phyloP scores from a whole-genome alignment of 2,888 invertebrate species.

The Uloborus plumipes region DNA sequence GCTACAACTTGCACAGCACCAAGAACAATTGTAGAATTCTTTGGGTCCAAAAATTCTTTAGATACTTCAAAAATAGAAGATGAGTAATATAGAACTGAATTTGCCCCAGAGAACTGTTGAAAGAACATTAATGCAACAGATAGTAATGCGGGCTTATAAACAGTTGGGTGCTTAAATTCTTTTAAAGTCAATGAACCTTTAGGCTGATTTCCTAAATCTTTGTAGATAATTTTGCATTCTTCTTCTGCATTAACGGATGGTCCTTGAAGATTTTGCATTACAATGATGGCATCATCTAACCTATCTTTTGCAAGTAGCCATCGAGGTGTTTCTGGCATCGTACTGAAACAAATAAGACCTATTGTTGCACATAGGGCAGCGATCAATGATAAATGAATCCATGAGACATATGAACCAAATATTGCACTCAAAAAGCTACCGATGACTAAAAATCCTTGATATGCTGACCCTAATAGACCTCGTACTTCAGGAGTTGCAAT shows the following conservation, averaged over 20 bases:
- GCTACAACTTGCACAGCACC: conserved; percentile 90
- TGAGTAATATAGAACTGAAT: conserved; percentile 95
- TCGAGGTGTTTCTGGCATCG: conserved; percentile 92
- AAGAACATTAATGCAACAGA: conserved; percentile 92
- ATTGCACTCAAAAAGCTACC: conserved; percentile 85
- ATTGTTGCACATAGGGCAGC: conserved; percentile 84
- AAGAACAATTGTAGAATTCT: conserved; percentile 86
- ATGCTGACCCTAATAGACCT: conserved; percentile 89
- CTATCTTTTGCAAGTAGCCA: conserved; percentile 66
- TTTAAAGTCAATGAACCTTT: conserved; percentile 75
- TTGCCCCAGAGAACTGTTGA: conserved; percentile 95
- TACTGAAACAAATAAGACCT: conserved; percentile 82
- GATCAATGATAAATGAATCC: conserved; percentile 85
- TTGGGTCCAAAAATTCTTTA: conserved; percentile 83
- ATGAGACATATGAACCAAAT: conserved; percentile 83
- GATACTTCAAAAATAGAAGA: conserved; percentile 85
- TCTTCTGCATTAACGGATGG: conserved; percentile 81
- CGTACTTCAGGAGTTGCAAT: conserved; percentile 91
- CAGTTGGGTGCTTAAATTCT: conserved; percentile 81
- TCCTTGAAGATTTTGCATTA: conserved; percentile 87
- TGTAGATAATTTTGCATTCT: conserved; percentile 75
- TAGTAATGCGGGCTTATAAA: conserved; percentile 84
- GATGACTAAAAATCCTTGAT: conserved; percentile 86
- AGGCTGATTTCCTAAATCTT: conserved; percentile 70
- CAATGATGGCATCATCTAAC: conserved; percentile 81